Percentiles rank a stretch among this genome's conserved stretches.
Conservation (phyloP, 2,113 vertebrate genomes). For the Hucho hucho region DNA sequence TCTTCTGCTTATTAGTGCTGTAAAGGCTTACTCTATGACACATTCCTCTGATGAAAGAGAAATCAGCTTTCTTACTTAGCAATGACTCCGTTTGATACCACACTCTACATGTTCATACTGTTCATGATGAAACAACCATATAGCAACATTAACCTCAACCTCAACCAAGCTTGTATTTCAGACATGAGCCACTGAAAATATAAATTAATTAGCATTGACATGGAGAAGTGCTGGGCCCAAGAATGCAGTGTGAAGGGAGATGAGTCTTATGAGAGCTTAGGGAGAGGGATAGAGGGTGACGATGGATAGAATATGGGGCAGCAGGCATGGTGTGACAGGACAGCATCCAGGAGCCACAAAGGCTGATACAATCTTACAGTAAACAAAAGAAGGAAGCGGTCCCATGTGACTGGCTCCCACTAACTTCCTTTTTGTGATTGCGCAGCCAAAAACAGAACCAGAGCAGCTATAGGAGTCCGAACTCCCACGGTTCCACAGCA, state of each 20-base stretch:
- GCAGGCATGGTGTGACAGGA: slow-evolving; percentile 28
- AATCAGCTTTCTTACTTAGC: slow-evolving; percentile 9
- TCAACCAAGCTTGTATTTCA: too few relatives aligned
- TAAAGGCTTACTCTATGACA: background rate
- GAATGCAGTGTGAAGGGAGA: background rate
- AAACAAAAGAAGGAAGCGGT: slow-evolving; percentile 78
- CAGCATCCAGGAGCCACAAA: background rate
- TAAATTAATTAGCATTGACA: background rate
- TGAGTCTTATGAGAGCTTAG: slow-evolving; percentile 1
- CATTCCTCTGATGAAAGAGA: slow-evolving; percentile 9
- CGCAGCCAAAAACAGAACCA: slow-evolving; percentile 72
- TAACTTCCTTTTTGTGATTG: slow-evolving; percentile 79
- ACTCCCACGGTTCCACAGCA: slow-evolving; percentile 57
- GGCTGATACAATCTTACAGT: slow-evolving; percentile 35
- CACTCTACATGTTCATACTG: too few relatives aligned
- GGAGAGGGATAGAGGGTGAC: background rate
- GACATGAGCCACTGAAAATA: too few relatives aligned
- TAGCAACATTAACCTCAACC: too few relatives aligned
- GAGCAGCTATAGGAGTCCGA: slow-evolving; percentile 40
- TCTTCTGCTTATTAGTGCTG: background rate
- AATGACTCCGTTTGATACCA: too few relatives aligned
- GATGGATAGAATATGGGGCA: background rate
- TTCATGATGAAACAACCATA: too few relatives aligned
- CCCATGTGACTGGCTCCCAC: slow-evolving; percentile 68
- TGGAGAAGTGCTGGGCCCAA: background rate